Conservation (phyloP, 2,888 invertebrate genomes). For the Stenodera caucasica region DNA sequence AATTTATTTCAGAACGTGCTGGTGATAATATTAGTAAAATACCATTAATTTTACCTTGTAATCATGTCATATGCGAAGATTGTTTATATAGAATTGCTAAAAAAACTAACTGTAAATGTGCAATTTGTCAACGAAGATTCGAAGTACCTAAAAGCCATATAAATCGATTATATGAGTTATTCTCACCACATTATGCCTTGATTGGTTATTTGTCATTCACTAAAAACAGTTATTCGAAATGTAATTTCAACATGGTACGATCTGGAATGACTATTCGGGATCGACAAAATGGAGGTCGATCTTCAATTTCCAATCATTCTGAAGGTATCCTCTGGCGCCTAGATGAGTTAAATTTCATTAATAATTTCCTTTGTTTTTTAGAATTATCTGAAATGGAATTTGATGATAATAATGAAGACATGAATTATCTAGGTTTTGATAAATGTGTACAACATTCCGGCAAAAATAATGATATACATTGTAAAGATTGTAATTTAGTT, state of each 20-base stretch:
- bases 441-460: constrained; percentile 43
- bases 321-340: not conserved
- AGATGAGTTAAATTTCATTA: no score
- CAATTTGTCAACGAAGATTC: constrained; percentile 56
- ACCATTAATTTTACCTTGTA: constrained; percentile 67
- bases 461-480: constrained; percentile 51
- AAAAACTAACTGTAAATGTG: constrained; percentile 53
- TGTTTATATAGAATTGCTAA: constrained; percentile 58
- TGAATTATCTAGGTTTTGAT: constrained; percentile 26
- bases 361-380: not conserved
- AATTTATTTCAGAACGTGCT: constrained; percentile 14
- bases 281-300: not conserved
- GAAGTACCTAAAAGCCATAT: constrained; percentile 35
- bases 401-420: not conserved
- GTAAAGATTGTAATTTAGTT: constrained; percentile 50
- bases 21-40: constrained; percentile 31
- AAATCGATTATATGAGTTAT: constrained; percentile 39
- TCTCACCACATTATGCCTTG: constrained; percentile 53
- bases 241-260: not conserved
- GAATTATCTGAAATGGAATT: not conserved
- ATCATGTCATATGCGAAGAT: constrained; percentile 69
- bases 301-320: not conserved
- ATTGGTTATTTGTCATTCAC: constrained; percentile 43
- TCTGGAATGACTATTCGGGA: not conserved
- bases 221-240: constrained; percentile 16